phyloP scores from a whole-genome alignment of 2,113 vertebrate species.

The Pterocles burchelli region DNA sequence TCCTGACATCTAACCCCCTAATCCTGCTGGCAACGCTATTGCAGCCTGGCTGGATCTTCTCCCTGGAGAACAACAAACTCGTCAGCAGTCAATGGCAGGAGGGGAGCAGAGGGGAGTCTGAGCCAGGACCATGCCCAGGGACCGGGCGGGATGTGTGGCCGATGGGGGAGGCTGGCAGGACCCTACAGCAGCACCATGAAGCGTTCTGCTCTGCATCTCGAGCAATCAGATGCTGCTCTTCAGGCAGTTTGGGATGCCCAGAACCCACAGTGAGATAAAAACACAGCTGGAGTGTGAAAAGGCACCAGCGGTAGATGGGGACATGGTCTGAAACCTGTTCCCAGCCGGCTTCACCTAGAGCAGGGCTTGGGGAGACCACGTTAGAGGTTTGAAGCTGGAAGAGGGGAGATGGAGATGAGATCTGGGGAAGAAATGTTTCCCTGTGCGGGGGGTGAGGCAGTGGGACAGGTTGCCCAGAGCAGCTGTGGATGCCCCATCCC shows the following conservation, averaged over 20 bases:
- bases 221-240: no score
- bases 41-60: background rate
- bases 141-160: fast-evolving
- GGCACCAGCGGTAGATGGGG: background rate
- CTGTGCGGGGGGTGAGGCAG: no score
- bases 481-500: no score
- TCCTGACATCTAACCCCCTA: background rate
- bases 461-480: no score
- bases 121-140: background rate
- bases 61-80: background rate
- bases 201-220: background rate
- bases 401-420: no score
- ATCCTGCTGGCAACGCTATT: background rate
- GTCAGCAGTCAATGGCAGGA: background rate
- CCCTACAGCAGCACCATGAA: background rate
- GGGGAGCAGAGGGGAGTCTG: background rate
- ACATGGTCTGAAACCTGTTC: background rate
- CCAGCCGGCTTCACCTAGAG: background rate
- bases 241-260: background rate
- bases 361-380: fast-evolving
- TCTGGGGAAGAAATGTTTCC: no score
- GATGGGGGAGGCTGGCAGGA: background rate
- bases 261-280: background rate
- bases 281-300: background rate
- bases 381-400: no score